Evolutionary conservation across 2,113 vertebrate species (phyloP).

Genomic region (Leuciscus idus): DNA sequence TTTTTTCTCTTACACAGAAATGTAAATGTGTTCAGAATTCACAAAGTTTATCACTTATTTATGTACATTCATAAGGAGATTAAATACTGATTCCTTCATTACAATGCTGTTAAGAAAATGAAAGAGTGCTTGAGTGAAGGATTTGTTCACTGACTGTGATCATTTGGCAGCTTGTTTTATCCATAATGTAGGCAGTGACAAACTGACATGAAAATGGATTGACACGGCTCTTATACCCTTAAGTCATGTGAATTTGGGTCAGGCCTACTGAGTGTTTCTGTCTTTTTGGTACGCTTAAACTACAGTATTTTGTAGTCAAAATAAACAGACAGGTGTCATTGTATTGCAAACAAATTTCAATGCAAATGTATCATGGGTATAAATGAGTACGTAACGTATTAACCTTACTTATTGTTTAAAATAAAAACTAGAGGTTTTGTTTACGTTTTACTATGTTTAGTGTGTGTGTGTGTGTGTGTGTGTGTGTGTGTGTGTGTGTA

Average conservation of each 20-base stretch:
- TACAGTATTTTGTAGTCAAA: constrained; percentile 14
- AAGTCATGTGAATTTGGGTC: constrained; percentile 46
- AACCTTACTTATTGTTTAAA: background rate
- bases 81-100: constrained; percentile 15
- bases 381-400: background rate
- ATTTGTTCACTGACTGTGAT: constrained; percentile 21
- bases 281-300: background rate
- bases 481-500: too few relatives aligned
- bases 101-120: constrained; percentile 26
- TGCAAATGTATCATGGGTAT: background rate
- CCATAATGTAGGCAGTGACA: constrained; percentile 29
- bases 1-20: background rate
- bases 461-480: too few relatives aligned
- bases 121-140: constrained; percentile 5
- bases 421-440: background rate
- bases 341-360: background rate
- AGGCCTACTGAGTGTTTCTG: constrained; percentile 24
- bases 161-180: constrained; percentile 32
- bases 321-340: constrained; percentile 13
- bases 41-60: background rate
- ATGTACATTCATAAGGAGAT: background rate
- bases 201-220: constrained; percentile 37
- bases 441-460: background rate
- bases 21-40: background rate
- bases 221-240: constrained; percentile 27